phyloP scores from a whole-genome alignment of 2,888 invertebrate species.

The Megastigmus dorsalis region DNA sequence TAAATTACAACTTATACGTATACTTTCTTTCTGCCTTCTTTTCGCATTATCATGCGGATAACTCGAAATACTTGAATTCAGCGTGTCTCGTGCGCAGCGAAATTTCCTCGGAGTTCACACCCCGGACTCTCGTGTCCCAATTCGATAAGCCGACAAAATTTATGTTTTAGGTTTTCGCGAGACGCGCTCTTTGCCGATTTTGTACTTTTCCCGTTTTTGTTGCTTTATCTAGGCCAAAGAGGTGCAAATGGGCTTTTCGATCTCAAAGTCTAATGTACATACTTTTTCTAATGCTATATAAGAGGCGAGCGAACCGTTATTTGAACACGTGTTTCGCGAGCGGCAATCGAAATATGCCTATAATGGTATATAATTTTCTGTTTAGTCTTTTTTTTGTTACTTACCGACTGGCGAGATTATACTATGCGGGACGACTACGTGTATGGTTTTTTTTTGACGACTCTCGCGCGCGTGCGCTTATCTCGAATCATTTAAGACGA shows the following conservation, averaged over 20 bases:
- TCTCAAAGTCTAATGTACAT: no score
- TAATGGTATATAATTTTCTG: no score
- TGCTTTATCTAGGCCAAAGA: no score
- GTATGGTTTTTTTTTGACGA: not conserved
- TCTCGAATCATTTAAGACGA: constrained; percentile 13
- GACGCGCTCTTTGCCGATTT: not conserved
- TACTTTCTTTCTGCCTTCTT: constrained; percentile 13
- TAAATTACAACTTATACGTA: no score
- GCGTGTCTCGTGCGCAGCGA: constrained; percentile 12
- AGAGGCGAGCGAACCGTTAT: no score
- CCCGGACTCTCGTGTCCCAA: constrained; percentile 2
- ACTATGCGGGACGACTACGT: no score
- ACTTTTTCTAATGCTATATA: no score
- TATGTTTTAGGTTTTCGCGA: constrained; percentile 29
- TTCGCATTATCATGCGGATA: constrained; percentile 1
- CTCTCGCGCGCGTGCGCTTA: not conserved
- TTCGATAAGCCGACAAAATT: constrained; percentile 43
- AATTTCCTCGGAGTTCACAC: constrained; percentile 32
- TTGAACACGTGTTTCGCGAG: no score
- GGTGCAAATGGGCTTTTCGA: no score
- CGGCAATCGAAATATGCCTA: no score
- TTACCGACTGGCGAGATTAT: no score
- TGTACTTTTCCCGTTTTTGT: no score
- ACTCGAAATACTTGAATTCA: constrained; percentile 33
- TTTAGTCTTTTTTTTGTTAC: not conserved